Base-by-base conservation (phyloP, 2,888 invertebrate genomes). In the Loripinus fragilis region DNA sequence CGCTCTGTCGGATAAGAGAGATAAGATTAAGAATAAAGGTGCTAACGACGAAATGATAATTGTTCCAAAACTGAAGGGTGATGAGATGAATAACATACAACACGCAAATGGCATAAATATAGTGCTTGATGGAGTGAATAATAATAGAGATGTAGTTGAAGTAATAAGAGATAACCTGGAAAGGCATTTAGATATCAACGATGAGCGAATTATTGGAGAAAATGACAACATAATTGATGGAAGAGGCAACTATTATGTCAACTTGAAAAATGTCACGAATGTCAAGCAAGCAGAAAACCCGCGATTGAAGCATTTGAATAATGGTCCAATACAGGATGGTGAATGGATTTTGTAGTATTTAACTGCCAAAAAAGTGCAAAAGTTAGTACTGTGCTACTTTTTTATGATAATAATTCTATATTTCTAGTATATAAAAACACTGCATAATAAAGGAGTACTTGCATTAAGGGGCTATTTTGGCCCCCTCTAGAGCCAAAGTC, bases 1-100 rank as follows among this genome's bases (percentile, higher is more conserved):
- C 94, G 96, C 97, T 78, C 94, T 97, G 90, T 97, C 97, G n/a
- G 82, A 82, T 25, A 78, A 76, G 45, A 73, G 55, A 20, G 20
- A 33, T 55, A 96, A 96, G 86, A 95, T 81, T 33, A 81, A 48
- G n/a, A 78, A 55, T 48, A 25, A 1, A 48, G 67, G 72, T 42
- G 45, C 35, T 2, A 42, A 50, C 35, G 33, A 33, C 2, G 60
- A 30, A 12, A 2, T 7, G 17, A 17, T 3, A 12, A 28, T 60
- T 2, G 17, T 17, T 17, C 28, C 12, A 2, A 7, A 15, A 17
- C 12, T 10, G 2, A 33, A 60, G 3, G 7, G 28, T 23, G 52
- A 28, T 28, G 52, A 52, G 3, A 25, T 52, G 10, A n/a, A 52
- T 15, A n/a, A 52, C 1, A 60, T 2, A 20, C 2, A 20, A 12